Percentiles rank a stretch among this genome's conserved stretches.
phyloP scores from a whole-genome alignment of 30 jellyfish, hydroid and myxozoan genomes.

The Morbakka virulenta region DNA sequence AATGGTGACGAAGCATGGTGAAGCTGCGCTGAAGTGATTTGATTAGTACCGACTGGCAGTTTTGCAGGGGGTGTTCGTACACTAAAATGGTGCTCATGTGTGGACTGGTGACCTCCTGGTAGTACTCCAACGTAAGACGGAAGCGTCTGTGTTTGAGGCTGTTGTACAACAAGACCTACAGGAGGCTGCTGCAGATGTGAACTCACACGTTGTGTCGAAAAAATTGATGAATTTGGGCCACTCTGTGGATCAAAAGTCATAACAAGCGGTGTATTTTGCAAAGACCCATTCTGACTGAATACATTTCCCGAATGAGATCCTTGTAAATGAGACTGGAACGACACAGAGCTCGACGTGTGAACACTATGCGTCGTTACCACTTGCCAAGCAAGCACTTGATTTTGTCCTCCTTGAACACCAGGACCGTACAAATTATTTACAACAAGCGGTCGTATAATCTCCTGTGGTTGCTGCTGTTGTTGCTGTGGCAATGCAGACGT shows the following conservation, averaged over 20 bases:
- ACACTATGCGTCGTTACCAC: slow-evolving; percentile 64
- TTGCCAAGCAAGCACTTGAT: slow-evolving; percentile 83
- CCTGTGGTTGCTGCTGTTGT: slow-evolving; percentile 56
- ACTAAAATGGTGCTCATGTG: not conserved
- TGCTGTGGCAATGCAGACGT: slow-evolving; percentile 74
- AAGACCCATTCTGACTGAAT: slow-evolving; percentile 57
- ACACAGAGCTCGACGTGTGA: slow-evolving; percentile 49
- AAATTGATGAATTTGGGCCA: slow-evolving; percentile 44
- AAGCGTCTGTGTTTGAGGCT: slow-evolving; percentile 57
- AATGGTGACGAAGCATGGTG: too few relatives aligned
- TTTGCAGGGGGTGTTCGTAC: too few relatives aligned
- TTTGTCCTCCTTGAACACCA: slow-evolving; percentile 68
- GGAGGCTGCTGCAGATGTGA: slow-evolving; percentile 72
- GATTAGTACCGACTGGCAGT: too few relatives aligned
- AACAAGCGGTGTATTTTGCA: slow-evolving; percentile 46
- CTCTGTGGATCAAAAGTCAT: slow-evolving; percentile 75
- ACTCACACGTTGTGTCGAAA: slow-evolving; percentile 61
- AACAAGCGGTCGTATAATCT: slow-evolving; percentile 22
- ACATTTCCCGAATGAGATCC: slow-evolving; percentile 53
- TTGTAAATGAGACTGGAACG: slow-evolving; percentile 52
- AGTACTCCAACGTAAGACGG: too few relatives aligned
- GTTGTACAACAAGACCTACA: slow-evolving; percentile 55
- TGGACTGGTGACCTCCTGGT: not conserved
- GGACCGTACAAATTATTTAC: slow-evolving; percentile 60
- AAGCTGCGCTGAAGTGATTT: too few relatives aligned